Evolutionary conservation across 30 jellyfish, hydroid and myxozoan species (phyloP), one percentile per base, ranked within the genome.

Genomic region (Hydractinia symbiolongicarpus): DNA sequence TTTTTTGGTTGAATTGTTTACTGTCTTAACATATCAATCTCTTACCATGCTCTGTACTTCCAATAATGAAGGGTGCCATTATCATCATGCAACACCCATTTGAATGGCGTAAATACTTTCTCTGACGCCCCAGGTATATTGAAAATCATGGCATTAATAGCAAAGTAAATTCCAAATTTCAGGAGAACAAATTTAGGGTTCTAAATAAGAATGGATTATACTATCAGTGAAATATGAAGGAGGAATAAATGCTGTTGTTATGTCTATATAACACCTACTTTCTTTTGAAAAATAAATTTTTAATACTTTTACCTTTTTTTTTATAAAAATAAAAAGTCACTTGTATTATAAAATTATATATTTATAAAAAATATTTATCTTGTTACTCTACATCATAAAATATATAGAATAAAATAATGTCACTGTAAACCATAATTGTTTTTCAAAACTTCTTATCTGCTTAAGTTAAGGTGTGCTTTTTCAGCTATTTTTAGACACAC

Each of bases 21-120:
- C 44, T 30, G 1, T 30, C 44, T 30, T 30, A 30, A 30, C 1
- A 30, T 30, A 30, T 0, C 44, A 1, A 30, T 15, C 30, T 50
- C 97, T 85, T 83, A 90, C 97, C 89, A 71, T 53, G 97, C 89
- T 67, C 97, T 79, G 55, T 90, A 85, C 11, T 86, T 86, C 97
- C 97, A 90, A 70, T 90, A 90, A 40, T 81, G 79, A 52, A 90
- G 88, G 6, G 89, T 87, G 50, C 97, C 97, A 56, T 90, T 67
- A n/a, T 71, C 82, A 66, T 90, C 94, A 61, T 79, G 80, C 86
- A 90, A 71, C 52, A 76, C 76, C 84, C 88, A 90, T 44, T 69
- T 78, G 53, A 90, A 81, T n/a, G 97, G 97, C 30, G 92, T 77
- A 77, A 90, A 90, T 9, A 90, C 60, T 55, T 82, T 85, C 17